Base-by-base conservation (phyloP, 2,888 invertebrate genomes). In the Pelosia muscerda region DNA sequence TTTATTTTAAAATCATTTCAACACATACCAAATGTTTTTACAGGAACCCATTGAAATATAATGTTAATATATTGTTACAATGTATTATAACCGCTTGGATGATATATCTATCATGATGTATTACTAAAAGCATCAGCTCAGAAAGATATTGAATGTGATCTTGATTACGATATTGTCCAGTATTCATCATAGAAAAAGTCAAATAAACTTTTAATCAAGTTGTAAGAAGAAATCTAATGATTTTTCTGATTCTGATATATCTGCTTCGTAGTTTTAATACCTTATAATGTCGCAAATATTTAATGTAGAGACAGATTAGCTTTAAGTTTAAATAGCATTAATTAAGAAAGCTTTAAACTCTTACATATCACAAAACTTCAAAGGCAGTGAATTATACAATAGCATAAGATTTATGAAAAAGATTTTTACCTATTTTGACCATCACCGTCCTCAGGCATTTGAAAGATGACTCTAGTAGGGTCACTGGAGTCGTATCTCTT, bases 381-480 rank as follows among this genome's bases (percentile, higher is more conserved):
- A 38, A 31, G 57, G 5, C 1, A 57, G 57, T 22, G 11, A n/a
- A 19, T 2, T 25, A 34, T 31, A 25, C 5, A 58, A 9, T 25
- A 59, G 25, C 1, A 59, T 42, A 34, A 25, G 1, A 34, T 31
- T 19, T 19, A 22, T 10, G 10, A 38, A 1, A 34, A 23, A 23
- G 19, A 11, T 55, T 25, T 84, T 84, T 76, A 94, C 94, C 89
- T 87, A 70, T 86, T 91, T 62, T 87, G 87, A 68, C 85, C 84
- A 2, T 91, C 90, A 49, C 72, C 76, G 8, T 94, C 93, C 75
- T 91, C 92, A 1, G 88, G 88, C 78, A 93, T 88, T 76, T 90
- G 89, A 75, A 95, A 94, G n/a, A 84, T 86, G 2, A 92, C 90
- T 77, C 91, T 87, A 38, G 84, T 83, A 2, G 88, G 79, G 4